phyloP scores from a whole-genome alignment of 1,140 invertebrate species.

The Pseudomyrmex dendroicus region DNA sequence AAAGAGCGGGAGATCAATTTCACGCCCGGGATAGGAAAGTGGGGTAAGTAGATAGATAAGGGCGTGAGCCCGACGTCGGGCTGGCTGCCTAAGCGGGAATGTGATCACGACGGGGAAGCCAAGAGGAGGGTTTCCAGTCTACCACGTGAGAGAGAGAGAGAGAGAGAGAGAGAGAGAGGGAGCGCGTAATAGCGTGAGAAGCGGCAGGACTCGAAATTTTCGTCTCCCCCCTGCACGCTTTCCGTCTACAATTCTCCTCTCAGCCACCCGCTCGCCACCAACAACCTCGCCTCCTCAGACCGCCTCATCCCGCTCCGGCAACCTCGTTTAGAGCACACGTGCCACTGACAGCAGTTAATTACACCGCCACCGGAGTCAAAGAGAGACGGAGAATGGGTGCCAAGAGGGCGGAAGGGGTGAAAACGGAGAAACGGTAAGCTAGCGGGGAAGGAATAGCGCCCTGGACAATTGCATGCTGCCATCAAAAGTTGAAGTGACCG shows the following conservation, averaged over 20 bases:
- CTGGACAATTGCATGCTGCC: constrained; percentile 49
- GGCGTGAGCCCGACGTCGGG: constrained; percentile 35
- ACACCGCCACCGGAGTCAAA: constrained; percentile 61
- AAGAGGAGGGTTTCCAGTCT: background rate
- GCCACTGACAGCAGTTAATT: constrained; percentile 75
- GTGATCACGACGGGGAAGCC: constrained; percentile 50
- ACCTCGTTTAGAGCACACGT: constrained; percentile 61
- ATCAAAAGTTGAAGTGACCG: constrained; percentile 62
- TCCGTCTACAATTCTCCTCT: constrained; percentile 3
- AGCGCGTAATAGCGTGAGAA: constrained; percentile 57
- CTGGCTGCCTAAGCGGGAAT: constrained; percentile 54
- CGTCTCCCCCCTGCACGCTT: constrained; percentile 2
- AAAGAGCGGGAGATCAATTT: constrained; percentile 58
- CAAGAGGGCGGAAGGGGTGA: background rate
- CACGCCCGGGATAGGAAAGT: constrained; percentile 29
- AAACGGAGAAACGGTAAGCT: constrained; percentile 34
- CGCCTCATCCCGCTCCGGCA: constrained; percentile 41
- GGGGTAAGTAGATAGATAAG: constrained; percentile 60
- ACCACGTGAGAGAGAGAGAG: background rate
- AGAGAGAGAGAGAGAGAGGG: background rate
- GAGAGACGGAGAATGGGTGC: background rate
- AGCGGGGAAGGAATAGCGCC: constrained; percentile 38
- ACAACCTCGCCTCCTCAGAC: constrained; percentile 44
- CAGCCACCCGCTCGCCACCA: constrained; percentile 8
- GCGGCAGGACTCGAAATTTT: constrained; percentile 49